These are phyloP conservation scores for Himalopsyche phryganea DNA, from an alignment of 1,140 invertebrate genomes.

Conservation along the genomic window DNA sequence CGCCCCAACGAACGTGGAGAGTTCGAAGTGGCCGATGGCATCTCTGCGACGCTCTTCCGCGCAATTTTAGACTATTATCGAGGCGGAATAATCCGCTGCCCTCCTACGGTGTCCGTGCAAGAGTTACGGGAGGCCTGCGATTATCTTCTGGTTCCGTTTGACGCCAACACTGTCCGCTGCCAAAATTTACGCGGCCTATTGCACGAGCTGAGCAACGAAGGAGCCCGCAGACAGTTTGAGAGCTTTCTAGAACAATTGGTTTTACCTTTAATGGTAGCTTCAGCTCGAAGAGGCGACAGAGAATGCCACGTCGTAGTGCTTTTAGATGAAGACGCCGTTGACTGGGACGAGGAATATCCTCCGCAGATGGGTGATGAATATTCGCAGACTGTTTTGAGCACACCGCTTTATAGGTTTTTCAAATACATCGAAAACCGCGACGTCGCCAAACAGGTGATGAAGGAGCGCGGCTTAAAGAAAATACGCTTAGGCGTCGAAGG, in stretches of 20 bases:
- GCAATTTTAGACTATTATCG: slow-evolving; percentile 96
- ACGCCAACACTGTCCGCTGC: slow-evolving; percentile 92
- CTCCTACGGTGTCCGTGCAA: slow-evolving; percentile 64
- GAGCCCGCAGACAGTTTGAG: slow-evolving; percentile 95
- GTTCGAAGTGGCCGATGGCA: slow-evolving; percentile 97
- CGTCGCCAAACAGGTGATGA: slow-evolving; percentile 98
- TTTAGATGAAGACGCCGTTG: slow-evolving; percentile 91
- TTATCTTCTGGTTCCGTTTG: slow-evolving; percentile 96
- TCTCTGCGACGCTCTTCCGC: slow-evolving; percentile 92
- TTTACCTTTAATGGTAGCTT: slow-evolving; percentile 93
- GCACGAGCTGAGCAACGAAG: slow-evolving; percentile 98
- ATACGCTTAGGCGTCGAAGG: slow-evolving; percentile 99
- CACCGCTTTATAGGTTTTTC: slow-evolving; percentile 95
- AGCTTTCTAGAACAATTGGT: slow-evolving; percentile 93
- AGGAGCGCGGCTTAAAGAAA: slow-evolving; percentile 97
- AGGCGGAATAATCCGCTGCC: slow-evolving; percentile 82
- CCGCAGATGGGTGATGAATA: slow-evolving; percentile 97
- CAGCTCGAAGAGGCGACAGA: slow-evolving; percentile 84
- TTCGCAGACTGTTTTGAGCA: slow-evolving; percentile 88
- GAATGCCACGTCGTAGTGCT: slow-evolving; percentile 94
- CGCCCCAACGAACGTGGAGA: slow-evolving; percentile 94
- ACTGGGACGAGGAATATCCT: slow-evolving; percentile 97
- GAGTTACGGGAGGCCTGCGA: slow-evolving; percentile 98
- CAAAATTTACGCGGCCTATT: slow-evolving; percentile 79
- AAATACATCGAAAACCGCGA: slow-evolving; percentile 98